These are phyloP conservation scores for Atrina japonica DNA, from an alignment of 2,888 invertebrate species.

Conservation along the genomic window DNA sequence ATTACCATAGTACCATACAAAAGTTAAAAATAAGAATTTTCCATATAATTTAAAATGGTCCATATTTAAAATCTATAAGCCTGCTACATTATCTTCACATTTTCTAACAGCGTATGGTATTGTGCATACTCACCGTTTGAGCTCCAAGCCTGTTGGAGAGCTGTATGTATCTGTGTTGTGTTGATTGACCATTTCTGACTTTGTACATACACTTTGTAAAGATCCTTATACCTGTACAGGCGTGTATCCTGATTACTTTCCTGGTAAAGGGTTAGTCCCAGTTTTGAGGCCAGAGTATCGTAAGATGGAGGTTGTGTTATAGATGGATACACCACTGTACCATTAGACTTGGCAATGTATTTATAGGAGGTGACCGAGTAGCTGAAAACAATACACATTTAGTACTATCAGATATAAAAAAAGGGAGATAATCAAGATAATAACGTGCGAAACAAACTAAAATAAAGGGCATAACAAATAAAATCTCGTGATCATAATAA, in stretches of 20 bases:
- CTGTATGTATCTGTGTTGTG: slow-evolving; percentile 19
- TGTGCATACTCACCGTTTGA: too few relatives aligned
- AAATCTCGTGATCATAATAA: too few relatives aligned
- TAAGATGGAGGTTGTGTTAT: slow-evolving; percentile 43
- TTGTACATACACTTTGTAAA: slow-evolving; percentile 13
- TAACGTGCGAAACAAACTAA: too few relatives aligned
- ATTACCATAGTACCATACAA: too few relatives aligned
- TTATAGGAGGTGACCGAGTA: slow-evolving; percentile 45
- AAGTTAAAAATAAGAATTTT: too few relatives aligned
- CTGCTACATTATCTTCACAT: too few relatives aligned
- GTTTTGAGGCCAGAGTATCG: slow-evolving; percentile 7
- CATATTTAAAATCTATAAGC: too few relatives aligned
- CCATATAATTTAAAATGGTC: too few relatives aligned
- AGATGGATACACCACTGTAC: slow-evolving; percentile 42
- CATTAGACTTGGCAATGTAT: slow-evolving; percentile 45
- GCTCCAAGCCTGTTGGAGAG: slow-evolving; percentile 26
- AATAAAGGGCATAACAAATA: too few relatives aligned
- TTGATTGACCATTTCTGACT: slow-evolving; percentile 29
- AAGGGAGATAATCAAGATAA: too few relatives aligned
- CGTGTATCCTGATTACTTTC: neutral
- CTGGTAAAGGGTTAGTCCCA: slow-evolving; percentile 17
- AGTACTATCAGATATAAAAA: too few relatives aligned
- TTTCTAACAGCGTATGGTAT: too few relatives aligned
- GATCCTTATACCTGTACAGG: slow-evolving; percentile 33
- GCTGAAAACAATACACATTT: slow-evolving; percentile 37